A percentile compares a stretch with the other conserved stretches of the same genome.
phyloP scores from a whole-genome alignment of 35 echinoderm and acorn worm species.

The Antedon bifida region DNA sequence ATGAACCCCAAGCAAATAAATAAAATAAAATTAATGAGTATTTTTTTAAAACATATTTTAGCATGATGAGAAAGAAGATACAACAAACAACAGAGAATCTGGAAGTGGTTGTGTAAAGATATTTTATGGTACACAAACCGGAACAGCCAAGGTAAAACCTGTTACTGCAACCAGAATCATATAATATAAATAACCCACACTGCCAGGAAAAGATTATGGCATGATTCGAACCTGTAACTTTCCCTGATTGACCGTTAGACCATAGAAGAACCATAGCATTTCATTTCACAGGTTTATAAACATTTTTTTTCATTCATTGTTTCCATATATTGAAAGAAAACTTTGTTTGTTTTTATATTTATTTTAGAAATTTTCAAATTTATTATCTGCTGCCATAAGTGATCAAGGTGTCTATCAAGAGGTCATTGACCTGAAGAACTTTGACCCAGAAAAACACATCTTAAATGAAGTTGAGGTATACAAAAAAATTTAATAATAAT shows the following conservation, averaged over 20 bases:
- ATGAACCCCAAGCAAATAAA: too few relatives aligned
- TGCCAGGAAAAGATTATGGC: not conserved
- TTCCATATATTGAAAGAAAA: not conserved
- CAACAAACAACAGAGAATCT: too few relatives aligned
- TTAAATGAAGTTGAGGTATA: constrained; percentile 51
- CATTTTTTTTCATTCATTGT: not conserved
- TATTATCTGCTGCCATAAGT: constrained; percentile 7
- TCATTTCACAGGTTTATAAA: not conserved
- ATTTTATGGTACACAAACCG: constrained; percentile 62
- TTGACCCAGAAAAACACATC: constrained; percentile 93
- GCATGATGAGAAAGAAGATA: too few relatives aligned
- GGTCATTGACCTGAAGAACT: constrained; percentile 62
- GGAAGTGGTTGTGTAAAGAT: constrained; percentile 15
- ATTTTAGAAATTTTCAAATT: constrained; percentile 28
- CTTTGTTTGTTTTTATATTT: not conserved
- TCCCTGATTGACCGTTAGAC: not conserved
- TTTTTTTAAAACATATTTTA: too few relatives aligned
- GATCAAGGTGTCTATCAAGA: constrained; percentile 14
- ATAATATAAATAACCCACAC: not conserved
- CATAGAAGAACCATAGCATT: too few relatives aligned
- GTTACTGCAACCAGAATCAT: not conserved
- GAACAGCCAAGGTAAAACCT: constrained; percentile 35
- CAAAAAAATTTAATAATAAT: too few relatives aligned
- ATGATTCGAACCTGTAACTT: too few relatives aligned
- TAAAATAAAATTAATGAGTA: too few relatives aligned